Percentiles rank a stretch among this genome's conserved stretches.
Evolutionary conservation across 1,140 invertebrate species (phyloP).

Genomic region (Drosophila sp.): DNA sequence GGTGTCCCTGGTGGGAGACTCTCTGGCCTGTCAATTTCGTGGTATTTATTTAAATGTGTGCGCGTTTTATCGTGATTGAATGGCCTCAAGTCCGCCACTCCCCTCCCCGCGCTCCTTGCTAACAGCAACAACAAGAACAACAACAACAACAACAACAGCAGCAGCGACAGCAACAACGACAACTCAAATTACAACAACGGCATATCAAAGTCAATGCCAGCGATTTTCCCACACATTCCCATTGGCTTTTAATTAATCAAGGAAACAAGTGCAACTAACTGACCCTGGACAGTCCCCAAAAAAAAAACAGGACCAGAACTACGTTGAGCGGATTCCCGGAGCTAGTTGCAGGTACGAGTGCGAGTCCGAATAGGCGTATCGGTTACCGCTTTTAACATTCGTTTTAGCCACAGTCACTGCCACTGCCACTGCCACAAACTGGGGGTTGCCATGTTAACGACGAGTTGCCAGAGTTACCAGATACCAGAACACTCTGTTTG

Average conservation of each 20-base stretch:
- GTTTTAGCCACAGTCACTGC: constrained; percentile 48
- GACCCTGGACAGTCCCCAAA: constrained; percentile 22
- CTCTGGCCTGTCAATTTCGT: constrained; percentile 63
- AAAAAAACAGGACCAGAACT: constrained; percentile 24
- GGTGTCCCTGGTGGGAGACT: constrained; percentile 25
- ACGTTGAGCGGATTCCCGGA: constrained; percentile 38
- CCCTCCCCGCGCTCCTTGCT: no score
- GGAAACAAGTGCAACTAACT: constrained; percentile 74
- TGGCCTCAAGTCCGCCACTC: no score
- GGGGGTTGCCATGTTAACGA: constrained; percentile 53
- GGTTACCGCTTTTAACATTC: constrained; percentile 57
- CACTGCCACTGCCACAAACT: constrained; percentile 42
- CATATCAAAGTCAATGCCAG: constrained; percentile 75
- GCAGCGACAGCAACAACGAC: constrained; percentile 14
- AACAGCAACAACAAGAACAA: no score
- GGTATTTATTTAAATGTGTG: constrained; percentile 74
- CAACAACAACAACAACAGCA: not conserved
- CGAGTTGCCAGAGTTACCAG: no score
- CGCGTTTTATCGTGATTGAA: constrained; percentile 72
- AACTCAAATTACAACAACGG: constrained; percentile 72
- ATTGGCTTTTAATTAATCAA: constrained; percentile 74
- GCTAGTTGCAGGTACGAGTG: constrained; percentile 1
- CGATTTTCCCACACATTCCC: constrained; percentile 65
- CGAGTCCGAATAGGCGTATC: constrained; percentile 44
- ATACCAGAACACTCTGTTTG: constrained; percentile 24